Conservation (phyloP, 2,888 invertebrate genomes). For the Habroteleia sp. region DNA sequence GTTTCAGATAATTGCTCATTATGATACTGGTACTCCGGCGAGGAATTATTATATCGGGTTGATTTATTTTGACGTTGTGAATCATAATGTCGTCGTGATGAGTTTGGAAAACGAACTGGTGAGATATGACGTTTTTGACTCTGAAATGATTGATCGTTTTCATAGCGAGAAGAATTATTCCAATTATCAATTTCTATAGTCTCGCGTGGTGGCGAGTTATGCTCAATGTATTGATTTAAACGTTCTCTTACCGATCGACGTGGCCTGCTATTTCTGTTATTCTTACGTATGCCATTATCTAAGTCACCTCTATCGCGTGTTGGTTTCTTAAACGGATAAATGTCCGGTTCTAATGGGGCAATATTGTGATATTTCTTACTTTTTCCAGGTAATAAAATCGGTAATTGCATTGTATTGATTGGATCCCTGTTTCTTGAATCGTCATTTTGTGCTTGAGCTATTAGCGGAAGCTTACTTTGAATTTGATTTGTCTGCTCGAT, state of each 20-base stretch:
- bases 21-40: not conserved
- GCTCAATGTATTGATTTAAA: constrained; percentile 33
- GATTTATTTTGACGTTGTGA: not conserved
- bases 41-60: not conserved
- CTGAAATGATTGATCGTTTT: not conserved
- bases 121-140: constrained; percentile 10
- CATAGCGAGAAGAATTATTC: constrained; percentile 5
- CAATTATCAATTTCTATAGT: constrained; percentile 7
- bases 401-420: constrained; percentile 1
- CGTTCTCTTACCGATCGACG: constrained; percentile 37
- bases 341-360: constrained; percentile 42
- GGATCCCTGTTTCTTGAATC: not conserved
- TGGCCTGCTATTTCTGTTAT: not conserved
- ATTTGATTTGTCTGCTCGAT: constrained; percentile 77
- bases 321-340: not conserved
- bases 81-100: constrained; percentile 11
- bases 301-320: not conserved
- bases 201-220: constrained; percentile 37
- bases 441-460: constrained; percentile 25
- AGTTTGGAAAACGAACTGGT: constrained; percentile 27
- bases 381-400: constrained; percentile 37
- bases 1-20: not conserved
- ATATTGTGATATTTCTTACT: constrained; percentile 56
- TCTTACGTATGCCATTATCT: not conserved
- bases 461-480: constrained; percentile 71